Conservation (phyloP, 2,113 vertebrate species). For the Diphyllodes magnificus region DNA sequence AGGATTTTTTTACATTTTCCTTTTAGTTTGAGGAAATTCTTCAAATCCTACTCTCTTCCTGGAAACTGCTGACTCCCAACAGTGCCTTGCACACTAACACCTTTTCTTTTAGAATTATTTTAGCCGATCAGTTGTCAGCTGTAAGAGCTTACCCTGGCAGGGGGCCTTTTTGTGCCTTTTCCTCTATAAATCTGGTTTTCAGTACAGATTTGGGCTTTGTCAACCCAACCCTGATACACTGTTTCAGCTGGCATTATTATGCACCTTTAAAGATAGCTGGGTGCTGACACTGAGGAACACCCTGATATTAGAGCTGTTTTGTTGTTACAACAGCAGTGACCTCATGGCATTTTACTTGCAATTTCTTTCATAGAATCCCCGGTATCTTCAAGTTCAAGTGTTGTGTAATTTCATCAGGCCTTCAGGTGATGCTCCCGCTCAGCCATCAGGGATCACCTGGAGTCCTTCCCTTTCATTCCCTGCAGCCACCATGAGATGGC, state of each 20-base stretch:
- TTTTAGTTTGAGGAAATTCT: not conserved
- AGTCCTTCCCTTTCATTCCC: not conserved
- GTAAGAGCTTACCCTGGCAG: not conserved
- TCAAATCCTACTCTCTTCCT: not conserved
- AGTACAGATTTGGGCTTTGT: not conserved
- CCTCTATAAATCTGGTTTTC: not conserved
- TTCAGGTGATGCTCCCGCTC: not conserved
- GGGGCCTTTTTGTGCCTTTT: not conserved
- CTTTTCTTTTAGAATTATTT: not conserved
- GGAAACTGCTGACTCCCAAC: not conserved
- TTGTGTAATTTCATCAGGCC: not conserved
- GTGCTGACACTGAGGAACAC: not conserved
- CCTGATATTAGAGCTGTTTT: not conserved
- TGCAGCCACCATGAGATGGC: conserved; percentile 9
- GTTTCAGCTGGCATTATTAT: not conserved
- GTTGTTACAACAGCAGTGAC: not conserved
- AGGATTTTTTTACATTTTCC: not conserved
- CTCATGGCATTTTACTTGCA: not conserved
- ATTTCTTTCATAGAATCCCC: not conserved
- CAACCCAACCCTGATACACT: fast-evolving
- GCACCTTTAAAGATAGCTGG: not conserved
- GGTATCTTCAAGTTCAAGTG: not conserved
- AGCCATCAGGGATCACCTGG: not conserved
- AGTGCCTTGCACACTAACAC: fast-evolving
- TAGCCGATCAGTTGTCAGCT: not conserved